These are phyloP conservation scores for Poeciliopsis turrubarensis DNA, from an alignment of 2,113 vertebrate species.

Conservation along the genomic window DNA sequence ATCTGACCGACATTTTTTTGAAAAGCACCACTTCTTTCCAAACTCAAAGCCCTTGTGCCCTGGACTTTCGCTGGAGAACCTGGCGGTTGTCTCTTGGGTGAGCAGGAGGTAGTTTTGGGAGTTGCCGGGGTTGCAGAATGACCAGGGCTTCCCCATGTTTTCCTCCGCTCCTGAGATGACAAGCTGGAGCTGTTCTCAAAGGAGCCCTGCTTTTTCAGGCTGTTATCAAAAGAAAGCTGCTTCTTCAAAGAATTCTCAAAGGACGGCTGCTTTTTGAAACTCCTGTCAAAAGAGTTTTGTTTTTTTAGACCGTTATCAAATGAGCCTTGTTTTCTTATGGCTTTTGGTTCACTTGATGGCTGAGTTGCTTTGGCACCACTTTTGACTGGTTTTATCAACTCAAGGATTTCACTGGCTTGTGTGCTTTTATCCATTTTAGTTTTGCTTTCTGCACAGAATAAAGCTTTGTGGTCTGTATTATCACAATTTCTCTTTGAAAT, in stretches of 20 bases:
- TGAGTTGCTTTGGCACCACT: slow-evolving; percentile 47
- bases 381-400: slow-evolving; percentile 37
- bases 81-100: slow-evolving; percentile 66
- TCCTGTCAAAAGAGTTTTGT: slow-evolving; percentile 69
- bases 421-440: slow-evolving; percentile 69
- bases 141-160: slow-evolving; percentile 77
- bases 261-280: slow-evolving; percentile 67
- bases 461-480: slow-evolving; percentile 30
- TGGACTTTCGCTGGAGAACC: slow-evolving; percentile 70
- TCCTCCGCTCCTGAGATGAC: slow-evolving; percentile 74
- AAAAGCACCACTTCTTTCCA: slow-evolving; percentile 68
- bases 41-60: slow-evolving; percentile 49
- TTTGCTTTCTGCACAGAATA: slow-evolving; percentile 20
- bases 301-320: slow-evolving; percentile 60
- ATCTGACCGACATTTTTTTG: slow-evolving; percentile 67
- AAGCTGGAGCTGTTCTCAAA: slow-evolving; percentile 63
- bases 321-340: slow-evolving; percentile 67
- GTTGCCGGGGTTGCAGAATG: slow-evolving; percentile 56
- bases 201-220: slow-evolving; percentile 67
- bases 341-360: slow-evolving; percentile 57
- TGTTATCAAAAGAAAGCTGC: slow-evolving; percentile 71
- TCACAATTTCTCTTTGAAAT: slow-evolving; percentile 11
- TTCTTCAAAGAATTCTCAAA: slow-evolving; percentile 68
- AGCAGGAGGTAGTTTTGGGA: slow-evolving; percentile 64
- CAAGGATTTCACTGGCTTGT: slow-evolving; percentile 58